Percentiles rank a stretch among this genome's conserved stretches.
Evolutionary conservation across 2,888 invertebrate species (phyloP).

Genomic region (Myopa testacea): DNA sequence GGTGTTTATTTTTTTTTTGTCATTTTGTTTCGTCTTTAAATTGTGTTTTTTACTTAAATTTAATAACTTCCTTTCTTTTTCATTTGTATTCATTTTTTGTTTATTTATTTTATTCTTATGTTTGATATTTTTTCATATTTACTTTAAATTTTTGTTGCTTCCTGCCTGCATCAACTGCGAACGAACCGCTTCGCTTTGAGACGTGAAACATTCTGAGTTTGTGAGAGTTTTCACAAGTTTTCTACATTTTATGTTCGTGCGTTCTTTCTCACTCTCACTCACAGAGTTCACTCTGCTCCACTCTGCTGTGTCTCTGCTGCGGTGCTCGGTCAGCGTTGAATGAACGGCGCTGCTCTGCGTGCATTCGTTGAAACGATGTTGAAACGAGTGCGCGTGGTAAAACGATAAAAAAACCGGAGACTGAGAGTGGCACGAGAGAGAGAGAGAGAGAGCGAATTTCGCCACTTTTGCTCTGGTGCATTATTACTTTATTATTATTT

Average conservation of each 20-base stretch:
- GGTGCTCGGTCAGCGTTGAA: too few relatives aligned
- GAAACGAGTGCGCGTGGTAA: too few relatives aligned
- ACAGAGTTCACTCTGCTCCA: not conserved
- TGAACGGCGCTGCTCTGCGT: too few relatives aligned
- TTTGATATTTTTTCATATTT: constrained; percentile 6
- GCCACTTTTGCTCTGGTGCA: too few relatives aligned
- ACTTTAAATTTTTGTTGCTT: not conserved
- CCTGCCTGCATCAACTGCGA: constrained; percentile 11
- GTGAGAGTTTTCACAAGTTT: constrained; percentile 19
- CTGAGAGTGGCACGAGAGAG: too few relatives aligned
- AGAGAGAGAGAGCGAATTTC: too few relatives aligned
- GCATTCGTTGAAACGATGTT: too few relatives aligned
- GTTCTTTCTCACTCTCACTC: not conserved
- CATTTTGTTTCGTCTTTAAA: too few relatives aligned
- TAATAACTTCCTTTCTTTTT: not conserved
- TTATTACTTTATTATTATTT: too few relatives aligned
- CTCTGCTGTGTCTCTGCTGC: too few relatives aligned
- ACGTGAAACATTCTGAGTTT: constrained; percentile 50
- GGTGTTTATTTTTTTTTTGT: constrained; percentile 16
- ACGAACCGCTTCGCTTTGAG: constrained; percentile 51
- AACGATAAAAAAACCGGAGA: too few relatives aligned
- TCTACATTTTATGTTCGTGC: not conserved
- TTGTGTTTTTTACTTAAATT: too few relatives aligned
- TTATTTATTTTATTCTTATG: constrained; percentile 13
- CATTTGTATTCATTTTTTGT: not conserved